A percentile compares a stretch with the other conserved stretches of the same genome.
Conservation (phyloP, 2,797 vertebrate genomes). For the Phataginus tricuspis region DNA sequence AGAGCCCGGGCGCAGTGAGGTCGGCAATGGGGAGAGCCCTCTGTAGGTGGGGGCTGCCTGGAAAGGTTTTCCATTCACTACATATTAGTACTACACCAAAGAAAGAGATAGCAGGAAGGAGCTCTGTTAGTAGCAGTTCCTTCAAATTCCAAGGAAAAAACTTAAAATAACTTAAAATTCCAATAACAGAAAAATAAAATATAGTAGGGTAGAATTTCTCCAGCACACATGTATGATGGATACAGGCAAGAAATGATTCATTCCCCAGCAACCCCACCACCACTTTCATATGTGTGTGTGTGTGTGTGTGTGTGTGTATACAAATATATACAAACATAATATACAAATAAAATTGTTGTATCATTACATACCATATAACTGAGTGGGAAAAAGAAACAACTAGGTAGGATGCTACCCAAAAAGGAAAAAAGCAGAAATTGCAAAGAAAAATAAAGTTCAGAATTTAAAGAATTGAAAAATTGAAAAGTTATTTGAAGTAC, state of each 20-base stretch:
- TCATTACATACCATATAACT: neutral
- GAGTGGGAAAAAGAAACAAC: neutral
- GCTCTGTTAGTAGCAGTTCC: neutral
- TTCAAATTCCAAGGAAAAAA: constrained; percentile 4
- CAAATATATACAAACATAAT: neutral
- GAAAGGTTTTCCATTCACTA: neutral
- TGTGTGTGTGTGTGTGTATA: too few species aligned
- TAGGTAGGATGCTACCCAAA: neutral
- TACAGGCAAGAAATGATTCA: neutral
- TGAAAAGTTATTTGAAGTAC: constrained; percentile 5
- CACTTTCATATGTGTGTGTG: too few species aligned
- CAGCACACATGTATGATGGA: neutral
- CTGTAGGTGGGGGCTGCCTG: neutral
- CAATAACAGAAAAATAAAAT: neutral
- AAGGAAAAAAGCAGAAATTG: constrained; percentile 30
- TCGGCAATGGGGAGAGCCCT: neutral
- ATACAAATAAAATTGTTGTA: neutral
- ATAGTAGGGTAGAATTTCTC: neutral
- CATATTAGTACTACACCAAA: neutral
- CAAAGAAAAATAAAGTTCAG: constrained; percentile 39
- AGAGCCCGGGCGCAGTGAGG: accelerated
- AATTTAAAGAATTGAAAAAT: constrained; percentile 6
- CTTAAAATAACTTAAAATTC: neutral
- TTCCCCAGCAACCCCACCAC: neutral
- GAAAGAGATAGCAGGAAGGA: neutral